Evolutionary conservation across 2,113 vertebrate species (phyloP).

Genomic region (Trogon melanurus): DNA sequence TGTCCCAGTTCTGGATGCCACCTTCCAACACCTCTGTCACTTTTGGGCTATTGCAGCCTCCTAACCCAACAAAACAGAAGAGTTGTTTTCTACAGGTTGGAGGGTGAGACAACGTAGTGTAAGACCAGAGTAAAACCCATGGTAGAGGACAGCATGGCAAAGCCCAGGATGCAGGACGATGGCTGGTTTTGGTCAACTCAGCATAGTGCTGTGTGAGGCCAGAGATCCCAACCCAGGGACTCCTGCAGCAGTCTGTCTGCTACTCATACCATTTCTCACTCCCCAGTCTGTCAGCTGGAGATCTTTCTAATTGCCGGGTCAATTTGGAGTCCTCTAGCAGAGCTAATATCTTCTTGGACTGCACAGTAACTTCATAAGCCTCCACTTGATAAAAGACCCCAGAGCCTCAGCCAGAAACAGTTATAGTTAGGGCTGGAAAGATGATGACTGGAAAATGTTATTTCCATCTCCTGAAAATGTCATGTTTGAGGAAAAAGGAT

Average conservation of each 20-base stretch:
- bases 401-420: not conserved
- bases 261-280: not conserved
- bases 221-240: not conserved
- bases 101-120: not conserved
- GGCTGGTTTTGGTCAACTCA: not conserved
- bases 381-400: not conserved
- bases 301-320: not conserved
- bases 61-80: not conserved
- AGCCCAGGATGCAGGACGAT: too few species aligned
- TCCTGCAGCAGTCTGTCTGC: not conserved
- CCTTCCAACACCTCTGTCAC: not conserved
- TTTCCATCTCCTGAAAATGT: not conserved
- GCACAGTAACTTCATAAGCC: rapidly evolving
- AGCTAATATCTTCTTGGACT: not conserved
- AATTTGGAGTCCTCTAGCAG: not conserved
- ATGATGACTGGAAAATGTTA: not conserved
- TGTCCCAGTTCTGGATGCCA: not conserved
- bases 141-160: rapidly evolving
- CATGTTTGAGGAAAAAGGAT: not conserved
- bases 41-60: not conserved
- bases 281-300: not conserved
- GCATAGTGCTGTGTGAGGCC: not conserved
- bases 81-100: not conserved
- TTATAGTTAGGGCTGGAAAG: not conserved
- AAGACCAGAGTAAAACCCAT: not conserved